Percentiles rank a stretch among this genome's conserved stretches.
Evolutionary conservation across 2,888 invertebrate species (phyloP).

Genomic region (Adelognathus sp.): DNA sequence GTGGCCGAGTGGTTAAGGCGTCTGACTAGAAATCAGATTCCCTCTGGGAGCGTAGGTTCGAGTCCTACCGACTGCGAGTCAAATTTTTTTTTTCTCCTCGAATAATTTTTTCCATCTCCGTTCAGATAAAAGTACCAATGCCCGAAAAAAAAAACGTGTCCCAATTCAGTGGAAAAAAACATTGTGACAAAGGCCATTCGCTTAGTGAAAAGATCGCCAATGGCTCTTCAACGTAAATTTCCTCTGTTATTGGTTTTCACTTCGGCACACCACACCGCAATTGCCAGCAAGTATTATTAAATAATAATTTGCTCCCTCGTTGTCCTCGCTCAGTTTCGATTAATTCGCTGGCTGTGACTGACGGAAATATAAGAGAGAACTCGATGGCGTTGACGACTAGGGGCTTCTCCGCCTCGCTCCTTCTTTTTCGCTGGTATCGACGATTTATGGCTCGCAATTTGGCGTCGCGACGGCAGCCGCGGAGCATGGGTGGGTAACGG

Average conservation of each 20-base stretch:
- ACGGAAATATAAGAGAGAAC: background rate
- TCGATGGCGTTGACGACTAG: slow-evolving; percentile 29
- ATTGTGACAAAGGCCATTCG: slow-evolving; percentile 15
- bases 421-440: slow-evolving; percentile 26
- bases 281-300: slow-evolving; percentile 37
- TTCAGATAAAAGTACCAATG: too few species aligned
- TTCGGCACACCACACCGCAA: background rate
- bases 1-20: slow-evolving; percentile 95
- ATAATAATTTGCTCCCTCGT: slow-evolving; percentile 43
- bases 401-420: background rate
- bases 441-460: slow-evolving; percentile 69
- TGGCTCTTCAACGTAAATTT: background rate
- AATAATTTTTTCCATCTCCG: background rate
- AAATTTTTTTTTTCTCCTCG: slow-evolving; percentile 16
- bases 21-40: slow-evolving; percentile 93
- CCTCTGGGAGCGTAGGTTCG: slow-evolving; percentile 96
- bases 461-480: slow-evolving; percentile 61
- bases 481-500: slow-evolving; percentile 34
- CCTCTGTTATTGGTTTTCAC: slow-evolving; percentile 9
- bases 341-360: slow-evolving; percentile 30
- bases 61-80: slow-evolving; percentile 91
- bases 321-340: slow-evolving; percentile 42
- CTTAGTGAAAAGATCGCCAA: slow-evolving; percentile 21
- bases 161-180: too few species aligned
- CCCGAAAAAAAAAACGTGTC: too few species aligned